Evolutionary conservation across 1,140 invertebrate genomes (phyloP).

Genomic region (Lasaia peninsularis): DNA sequence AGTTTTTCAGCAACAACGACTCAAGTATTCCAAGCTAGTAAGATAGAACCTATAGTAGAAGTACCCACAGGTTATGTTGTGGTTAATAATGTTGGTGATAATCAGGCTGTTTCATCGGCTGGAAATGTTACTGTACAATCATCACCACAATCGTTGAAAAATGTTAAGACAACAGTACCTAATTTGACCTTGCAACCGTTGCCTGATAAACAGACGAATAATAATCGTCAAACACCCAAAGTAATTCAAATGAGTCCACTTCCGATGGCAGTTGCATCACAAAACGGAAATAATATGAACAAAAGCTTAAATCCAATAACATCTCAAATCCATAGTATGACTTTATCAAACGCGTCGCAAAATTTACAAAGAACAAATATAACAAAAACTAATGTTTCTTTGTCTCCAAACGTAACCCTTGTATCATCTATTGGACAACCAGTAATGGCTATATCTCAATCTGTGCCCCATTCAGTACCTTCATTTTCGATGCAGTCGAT

Average conservation of each 20-base stretch:
- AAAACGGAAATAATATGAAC: constrained; percentile 47
- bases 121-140: constrained; percentile 65
- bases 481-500: constrained; percentile 67
- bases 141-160: constrained; percentile 57
- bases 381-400: constrained; percentile 56
- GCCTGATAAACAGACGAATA: constrained; percentile 61
- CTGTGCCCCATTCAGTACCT: constrained; percentile 53
- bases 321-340: constrained; percentile 68
- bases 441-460: constrained; percentile 68
- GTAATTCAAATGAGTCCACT: constrained; percentile 62
- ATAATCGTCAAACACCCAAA: constrained; percentile 60
- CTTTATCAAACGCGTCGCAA: constrained; percentile 50
- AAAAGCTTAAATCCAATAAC: constrained; percentile 65
- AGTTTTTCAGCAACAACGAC: constrained; percentile 89
- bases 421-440: constrained; percentile 65
- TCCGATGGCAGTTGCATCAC: constrained; percentile 45
- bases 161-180: constrained; percentile 60
- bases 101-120: constrained; percentile 49
- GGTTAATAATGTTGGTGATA: constrained; percentile 80
- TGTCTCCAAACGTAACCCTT: constrained; percentile 63
- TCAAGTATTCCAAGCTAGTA: constrained; percentile 89
- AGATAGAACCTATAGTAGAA: constrained; percentile 88
- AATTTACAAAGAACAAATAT: constrained; percentile 49
- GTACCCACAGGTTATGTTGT: constrained; percentile 84
- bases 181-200: constrained; percentile 74